Percentiles rank a stretch among this genome's conserved stretches.
These are phyloP conservation scores for Lepilemur ruficaudatus DNA, from an alignment of 2,797 vertebrate species.

Conservation along the genomic window DNA sequence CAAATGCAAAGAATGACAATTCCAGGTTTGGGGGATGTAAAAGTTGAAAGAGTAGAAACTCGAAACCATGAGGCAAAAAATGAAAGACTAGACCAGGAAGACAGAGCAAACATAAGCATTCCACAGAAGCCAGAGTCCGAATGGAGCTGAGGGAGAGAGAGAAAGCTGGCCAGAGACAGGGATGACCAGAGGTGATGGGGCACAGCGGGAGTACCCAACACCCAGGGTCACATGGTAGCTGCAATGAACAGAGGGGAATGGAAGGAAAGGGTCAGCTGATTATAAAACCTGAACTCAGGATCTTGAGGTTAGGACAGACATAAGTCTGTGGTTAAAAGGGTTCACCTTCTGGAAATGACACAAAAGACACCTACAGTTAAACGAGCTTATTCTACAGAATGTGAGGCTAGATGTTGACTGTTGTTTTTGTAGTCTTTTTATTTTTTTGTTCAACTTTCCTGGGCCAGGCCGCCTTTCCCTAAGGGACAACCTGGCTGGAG, in stretches of 20 bases:
- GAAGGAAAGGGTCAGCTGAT: background rate
- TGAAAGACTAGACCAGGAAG: background rate
- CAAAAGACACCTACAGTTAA: background rate
- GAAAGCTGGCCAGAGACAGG: background rate
- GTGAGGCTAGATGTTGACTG: background rate
- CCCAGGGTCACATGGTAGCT: background rate
- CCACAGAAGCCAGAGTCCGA: background rate
- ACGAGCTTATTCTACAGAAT: background rate
- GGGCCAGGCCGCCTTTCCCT: background rate
- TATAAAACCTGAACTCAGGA: background rate
- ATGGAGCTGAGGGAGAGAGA: background rate
- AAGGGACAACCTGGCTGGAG: background rate
- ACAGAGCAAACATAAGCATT: background rate
- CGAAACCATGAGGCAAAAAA: background rate
- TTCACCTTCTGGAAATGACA: background rate
- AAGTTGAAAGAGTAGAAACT: background rate
- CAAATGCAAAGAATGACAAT: background rate
- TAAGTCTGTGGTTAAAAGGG: background rate
- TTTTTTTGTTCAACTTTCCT: background rate
- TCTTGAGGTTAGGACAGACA: background rate
- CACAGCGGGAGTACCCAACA: background rate
- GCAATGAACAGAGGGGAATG: background rate
- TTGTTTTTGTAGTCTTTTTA: background rate
- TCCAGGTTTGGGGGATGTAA: background rate
- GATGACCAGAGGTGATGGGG: background rate